phyloP scores from a whole-genome alignment of 2,113 vertebrate species.

The Paratilapia polleni region DNA sequence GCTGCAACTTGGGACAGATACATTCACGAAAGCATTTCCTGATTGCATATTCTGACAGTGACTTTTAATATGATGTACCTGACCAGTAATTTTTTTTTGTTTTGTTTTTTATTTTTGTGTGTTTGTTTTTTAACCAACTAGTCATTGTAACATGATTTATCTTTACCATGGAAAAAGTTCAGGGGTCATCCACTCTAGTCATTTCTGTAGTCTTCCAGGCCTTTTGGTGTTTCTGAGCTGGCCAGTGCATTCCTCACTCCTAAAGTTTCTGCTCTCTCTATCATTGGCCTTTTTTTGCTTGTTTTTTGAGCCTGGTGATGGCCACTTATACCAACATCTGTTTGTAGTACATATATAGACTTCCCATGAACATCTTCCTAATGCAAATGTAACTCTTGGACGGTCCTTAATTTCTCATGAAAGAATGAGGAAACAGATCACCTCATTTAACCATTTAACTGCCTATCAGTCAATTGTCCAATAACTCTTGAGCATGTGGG shows the following conservation, averaged over 20 bases:
- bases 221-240: too few relatives aligned
- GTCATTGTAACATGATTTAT: too few relatives aligned
- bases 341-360: not conserved
- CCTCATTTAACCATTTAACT: not conserved
- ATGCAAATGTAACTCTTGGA: not conserved
- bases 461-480: not conserved
- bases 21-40: not conserved
- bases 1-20: too few relatives aligned
- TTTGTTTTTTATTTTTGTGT: too few relatives aligned
- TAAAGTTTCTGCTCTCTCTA: not conserved
- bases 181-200: too few relatives aligned
- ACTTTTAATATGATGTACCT: not conserved
- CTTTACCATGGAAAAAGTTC: too few relatives aligned
- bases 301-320: rapidly evolving
- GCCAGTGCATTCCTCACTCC: not conserved
- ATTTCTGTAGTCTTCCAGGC: too few relatives aligned
- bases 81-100: too few relatives aligned
- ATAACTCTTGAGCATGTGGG: not conserved
- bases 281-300: not conserved
- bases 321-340: not conserved
- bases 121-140: too few relatives aligned
- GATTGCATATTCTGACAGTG: not conserved
- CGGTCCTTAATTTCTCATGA: not conserved
- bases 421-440: not conserved
- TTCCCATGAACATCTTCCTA: not conserved